These are phyloP conservation scores for Pimpla rufipes DNA, from an alignment of 2,888 invertebrate species.

Conservation along the genomic window DNA sequence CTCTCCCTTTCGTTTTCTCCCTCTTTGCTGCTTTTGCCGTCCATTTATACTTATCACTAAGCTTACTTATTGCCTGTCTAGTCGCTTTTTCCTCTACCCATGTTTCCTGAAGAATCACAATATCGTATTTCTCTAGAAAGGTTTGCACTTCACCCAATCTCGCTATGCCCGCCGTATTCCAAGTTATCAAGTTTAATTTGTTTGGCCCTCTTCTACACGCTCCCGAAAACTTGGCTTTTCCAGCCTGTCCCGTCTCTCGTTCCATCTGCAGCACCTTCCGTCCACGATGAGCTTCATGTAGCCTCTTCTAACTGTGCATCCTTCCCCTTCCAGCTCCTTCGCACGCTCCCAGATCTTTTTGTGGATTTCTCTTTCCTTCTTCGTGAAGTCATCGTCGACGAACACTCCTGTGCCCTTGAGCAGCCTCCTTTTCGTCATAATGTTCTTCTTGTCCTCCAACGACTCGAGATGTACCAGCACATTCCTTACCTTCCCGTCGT, in stretches of 20 bases:
- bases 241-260: constrained; percentile 1
- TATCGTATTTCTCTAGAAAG: too few species aligned
- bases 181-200: too few species aligned
- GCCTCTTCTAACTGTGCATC: background rate
- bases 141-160: too few species aligned
- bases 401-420: constrained; percentile 2
- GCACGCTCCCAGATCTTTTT: background rate
- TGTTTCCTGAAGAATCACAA: background rate
- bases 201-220: constrained; percentile 14
- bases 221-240: constrained; percentile 15
- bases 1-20: constrained; percentile 17
- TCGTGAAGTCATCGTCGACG: constrained; percentile 21
- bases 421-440: constrained; percentile 10
- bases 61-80: constrained; percentile 1
- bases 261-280: constrained; percentile 36
- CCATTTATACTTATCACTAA: constrained; percentile 1
- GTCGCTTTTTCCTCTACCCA: background rate
- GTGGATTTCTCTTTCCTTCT: constrained; percentile 24
- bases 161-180: too few species aligned
- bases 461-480: constrained; percentile 15
- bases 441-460: constrained; percentile 19
- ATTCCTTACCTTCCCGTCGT: background rate
- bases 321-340: background rate
- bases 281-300: constrained; percentile 10
- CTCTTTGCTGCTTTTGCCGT: constrained; percentile 8